Percentiles rank a stretch among this genome's conserved stretches.
Conservation (phyloP, 1,140 invertebrate genomes). For the Uloborus diversus region DNA sequence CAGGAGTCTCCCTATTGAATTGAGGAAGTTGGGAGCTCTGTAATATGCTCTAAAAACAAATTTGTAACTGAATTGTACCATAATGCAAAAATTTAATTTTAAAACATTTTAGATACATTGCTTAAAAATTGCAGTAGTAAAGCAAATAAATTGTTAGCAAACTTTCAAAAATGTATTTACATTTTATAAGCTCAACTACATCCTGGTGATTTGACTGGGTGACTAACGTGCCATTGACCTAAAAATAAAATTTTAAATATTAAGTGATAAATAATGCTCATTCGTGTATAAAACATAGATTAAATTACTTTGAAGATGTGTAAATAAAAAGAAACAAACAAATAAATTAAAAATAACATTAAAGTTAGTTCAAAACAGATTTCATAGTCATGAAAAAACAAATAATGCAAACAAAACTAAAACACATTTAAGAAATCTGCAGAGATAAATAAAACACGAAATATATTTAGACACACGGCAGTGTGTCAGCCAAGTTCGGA, state of each 20-base stretch:
- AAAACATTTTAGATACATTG: neutral
- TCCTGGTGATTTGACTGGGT: slow-evolving; percentile 89
- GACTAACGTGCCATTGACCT: slow-evolving; percentile 91
- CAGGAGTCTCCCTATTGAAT: too few relatives aligned
- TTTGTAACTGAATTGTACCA: too few relatives aligned
- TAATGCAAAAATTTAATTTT: neutral
- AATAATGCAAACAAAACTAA: too few relatives aligned
- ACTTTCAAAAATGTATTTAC: slow-evolving; percentile 71
- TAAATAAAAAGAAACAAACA: neutral
- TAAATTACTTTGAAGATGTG: neutral
- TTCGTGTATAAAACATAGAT: neutral
- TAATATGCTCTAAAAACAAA: too few relatives aligned
- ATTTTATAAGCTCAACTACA: slow-evolving; percentile 92
- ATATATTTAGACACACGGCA: too few relatives aligned
- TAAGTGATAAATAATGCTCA: neutral
- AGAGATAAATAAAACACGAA: too few relatives aligned
- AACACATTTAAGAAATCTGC: too few relatives aligned
- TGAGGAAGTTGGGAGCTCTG: too few relatives aligned
- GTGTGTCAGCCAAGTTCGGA: too few relatives aligned
- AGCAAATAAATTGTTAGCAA: neutral
- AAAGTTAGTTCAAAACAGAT: neutral
- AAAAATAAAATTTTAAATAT: slow-evolving; percentile 61
- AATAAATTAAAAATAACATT: neutral
- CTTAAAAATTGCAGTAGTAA: neutral
- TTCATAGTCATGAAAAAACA: too few relatives aligned